Conservation (phyloP, 2,888 invertebrate species). For the Notocelia uddmanniana region DNA sequence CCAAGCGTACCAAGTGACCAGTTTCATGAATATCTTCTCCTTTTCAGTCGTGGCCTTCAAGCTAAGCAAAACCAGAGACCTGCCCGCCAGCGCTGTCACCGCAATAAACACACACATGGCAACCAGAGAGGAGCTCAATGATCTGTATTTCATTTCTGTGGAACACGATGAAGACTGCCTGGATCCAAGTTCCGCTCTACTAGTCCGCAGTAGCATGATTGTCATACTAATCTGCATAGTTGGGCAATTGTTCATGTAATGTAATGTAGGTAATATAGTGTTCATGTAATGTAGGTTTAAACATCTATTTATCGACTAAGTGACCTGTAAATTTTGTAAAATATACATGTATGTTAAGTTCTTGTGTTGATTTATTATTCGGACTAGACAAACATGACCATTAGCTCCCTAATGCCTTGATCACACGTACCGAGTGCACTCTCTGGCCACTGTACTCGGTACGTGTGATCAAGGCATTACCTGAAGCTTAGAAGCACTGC, state of each 20-base stretch:
- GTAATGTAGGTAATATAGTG: not conserved
- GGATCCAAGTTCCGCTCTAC: slow-evolving; percentile 67
- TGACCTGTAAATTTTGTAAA: slow-evolving; percentile 24
- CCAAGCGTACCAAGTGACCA: too few species aligned
- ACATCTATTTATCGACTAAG: slow-evolving; percentile 20
- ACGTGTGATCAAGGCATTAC: too few species aligned
- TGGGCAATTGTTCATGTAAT: slow-evolving; percentile 59
- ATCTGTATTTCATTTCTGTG: slow-evolving; percentile 65
- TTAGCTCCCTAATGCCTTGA: too few species aligned
- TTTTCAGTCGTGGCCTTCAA: slow-evolving; percentile 74
- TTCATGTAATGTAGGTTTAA: not conserved
- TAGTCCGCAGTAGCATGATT: slow-evolving; percentile 71
- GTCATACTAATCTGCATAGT: slow-evolving; percentile 65
- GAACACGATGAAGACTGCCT: slow-evolving; percentile 65
- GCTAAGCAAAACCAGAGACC: slow-evolving; percentile 66
- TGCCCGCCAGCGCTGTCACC: slow-evolving; percentile 52
- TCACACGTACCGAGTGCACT: too few species aligned
- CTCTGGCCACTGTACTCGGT: too few species aligned
- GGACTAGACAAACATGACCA: not conserved
- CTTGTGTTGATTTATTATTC: not conserved
- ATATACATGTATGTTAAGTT: not conserved
- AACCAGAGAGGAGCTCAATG: slow-evolving; percentile 62
- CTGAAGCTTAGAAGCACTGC: too few species aligned
- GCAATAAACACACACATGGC: slow-evolving; percentile 60
- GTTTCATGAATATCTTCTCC: slow-evolving; percentile 16